Base-by-base conservation (phyloP, 2,113 vertebrate genomes). In the Nicator chloris region DNA sequence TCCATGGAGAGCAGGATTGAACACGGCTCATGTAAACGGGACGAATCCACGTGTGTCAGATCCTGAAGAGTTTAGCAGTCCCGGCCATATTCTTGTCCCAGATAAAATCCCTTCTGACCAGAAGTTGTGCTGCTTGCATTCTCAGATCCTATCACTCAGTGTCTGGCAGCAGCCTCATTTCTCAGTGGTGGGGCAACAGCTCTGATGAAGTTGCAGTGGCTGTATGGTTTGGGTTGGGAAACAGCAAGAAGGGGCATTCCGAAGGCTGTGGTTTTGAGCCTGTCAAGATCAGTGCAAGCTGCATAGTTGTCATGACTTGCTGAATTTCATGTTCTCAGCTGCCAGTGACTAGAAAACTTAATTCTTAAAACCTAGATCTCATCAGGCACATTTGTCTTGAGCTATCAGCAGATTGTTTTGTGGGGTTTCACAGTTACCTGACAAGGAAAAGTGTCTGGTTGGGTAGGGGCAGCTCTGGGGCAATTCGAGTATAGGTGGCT, bases 181-280 rank as follows among this genome's bases (percentile, higher is more conserved):
- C 54, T 61, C 1, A 0, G 27, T 40, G 33, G 24, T 0, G 0
- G 13, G n/a, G 45, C 0, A 0, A 23, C 0, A 0, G 49, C 60
- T 91, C 30, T 59, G 31, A 30, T 0, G 1, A 75, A 69, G 28
- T 24, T 1, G 2, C 53, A 11, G 57, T 30, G 57, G 12, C 61
- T 40, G 26, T 63, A 21, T 3, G 5, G 15, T 49, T 83, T 76
- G 71, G 31, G 18, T 39, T 3, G 3, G 59, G 60, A 84, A 84
- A 50, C 4, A 2, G 40, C 77, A n/a, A 83, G 37, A 73, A 82
- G 8, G 54, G 39, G 21, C 35, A 13, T 71, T 82, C 37, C 35
- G 28, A 63, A 82, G 35, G 57, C 61, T 42, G 2, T 39, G 63
- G 24, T 10, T 86, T 68, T 82, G 57, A 90, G 59, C 50, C 37